Base-by-base conservation (phyloP, 2,797 vertebrate species). In the Hypotaenidia philippensis region DNA sequence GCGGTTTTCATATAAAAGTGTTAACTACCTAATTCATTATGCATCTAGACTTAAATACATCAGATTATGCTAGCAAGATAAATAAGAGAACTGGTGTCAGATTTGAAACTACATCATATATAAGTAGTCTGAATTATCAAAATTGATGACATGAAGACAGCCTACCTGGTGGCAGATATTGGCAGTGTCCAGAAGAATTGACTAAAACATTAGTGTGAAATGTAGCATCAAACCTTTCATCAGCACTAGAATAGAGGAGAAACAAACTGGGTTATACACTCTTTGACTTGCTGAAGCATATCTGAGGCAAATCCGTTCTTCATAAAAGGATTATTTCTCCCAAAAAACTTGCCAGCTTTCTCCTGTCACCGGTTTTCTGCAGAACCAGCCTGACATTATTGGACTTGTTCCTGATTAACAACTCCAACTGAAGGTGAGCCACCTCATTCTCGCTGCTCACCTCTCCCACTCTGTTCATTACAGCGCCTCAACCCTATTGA, bases 191-290 rank as follows among this genome's bases (percentile, higher is more conserved):
- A 1, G 98, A 98, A 25, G 98, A 98, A 92, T 98, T 98, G 92
- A 99, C 99, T 95, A 99, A 65, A 93, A 99, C 98, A 9, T 99
- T 99, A 92, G 99, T 99, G 90, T 98, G 99, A 97, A 99, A 99
- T 4, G 99, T 99, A 57, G 99, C 98, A 85, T 99, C 99, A 82
- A 99, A 99, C 47, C 98, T 98, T 95, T 99, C 99, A 69, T 99
- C 99, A 36, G 99, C 99, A 95, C 99, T 99, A 87, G 77, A 97
- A 94, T 2, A 78, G 85, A 32, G 55, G 66, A 68, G 74, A 93
- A 94, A 50, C 34, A 93, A 75, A 80, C 69, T 49, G 29, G 27
- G 56, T 93, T 87, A 88, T 49, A 53, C 34, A 15, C 10, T 85
- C 13, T 72, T 65, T 61, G 26, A 60, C 44, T 68, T 71, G 36